phyloP scores from a whole-genome alignment of 1,140 invertebrate genomes.

The Pectinophora gossypiella region DNA sequence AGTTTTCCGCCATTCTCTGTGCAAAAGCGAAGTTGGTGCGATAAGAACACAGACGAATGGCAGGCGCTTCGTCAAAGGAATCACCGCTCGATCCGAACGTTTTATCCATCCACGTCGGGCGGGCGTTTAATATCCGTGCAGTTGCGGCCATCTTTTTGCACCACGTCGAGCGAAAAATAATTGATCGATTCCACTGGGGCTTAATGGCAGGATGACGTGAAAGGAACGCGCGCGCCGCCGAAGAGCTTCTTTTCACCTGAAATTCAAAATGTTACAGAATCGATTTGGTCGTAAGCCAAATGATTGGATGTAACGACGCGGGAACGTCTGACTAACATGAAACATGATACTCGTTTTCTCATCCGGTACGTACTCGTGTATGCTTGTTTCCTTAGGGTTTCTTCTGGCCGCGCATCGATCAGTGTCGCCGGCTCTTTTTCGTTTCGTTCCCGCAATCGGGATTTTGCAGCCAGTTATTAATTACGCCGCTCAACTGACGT shows the following conservation, averaged over 20 bases:
- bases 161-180: constrained; percentile 56
- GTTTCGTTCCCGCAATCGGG: not conserved
- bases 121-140: constrained; percentile 63
- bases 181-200: constrained; percentile 55
- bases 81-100: constrained; percentile 29
- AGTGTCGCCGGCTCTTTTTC: not conserved
- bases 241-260: constrained; percentile 24
- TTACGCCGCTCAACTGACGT: not conserved
- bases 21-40: constrained; percentile 28
- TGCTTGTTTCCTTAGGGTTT: too few species aligned
- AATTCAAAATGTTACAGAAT: constrained; percentile 14
- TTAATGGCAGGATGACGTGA: constrained; percentile 57
- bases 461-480: not conserved
- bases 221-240: constrained; percentile 27
- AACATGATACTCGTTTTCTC: not conserved
- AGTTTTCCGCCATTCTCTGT: constrained; percentile 14
- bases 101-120: constrained; percentile 55
- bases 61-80: constrained; percentile 53
- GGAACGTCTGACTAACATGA: not conserved
- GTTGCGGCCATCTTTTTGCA: constrained; percentile 52
- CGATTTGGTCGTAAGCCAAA: constrained; percentile 4
- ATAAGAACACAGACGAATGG: constrained; percentile 56
- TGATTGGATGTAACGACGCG: not conserved
- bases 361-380: not conserved
- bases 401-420: constrained; percentile 2